Base-by-base conservation (phyloP, 2,888 invertebrate genomes). In the Icerya purchasi region DNA sequence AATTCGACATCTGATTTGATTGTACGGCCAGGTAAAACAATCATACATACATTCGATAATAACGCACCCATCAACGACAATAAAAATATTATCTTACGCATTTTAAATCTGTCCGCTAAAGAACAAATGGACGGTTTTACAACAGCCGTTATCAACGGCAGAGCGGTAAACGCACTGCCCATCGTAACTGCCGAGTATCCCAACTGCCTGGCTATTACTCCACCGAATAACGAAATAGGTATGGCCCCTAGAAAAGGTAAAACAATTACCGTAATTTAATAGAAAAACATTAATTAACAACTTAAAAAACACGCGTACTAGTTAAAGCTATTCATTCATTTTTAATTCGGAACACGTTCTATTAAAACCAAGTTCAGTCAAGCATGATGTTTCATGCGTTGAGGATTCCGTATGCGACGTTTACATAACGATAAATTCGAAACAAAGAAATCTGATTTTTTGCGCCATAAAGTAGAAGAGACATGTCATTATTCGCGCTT, bases 71-170 rank as follows among this genome's bases (percentile, higher is more conserved):
- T 10, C n/a, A 58, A 18, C 0, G 22, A 3, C 5, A 20, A 8
- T 1, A 58, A 14, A 67, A 90, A 88, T 57, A 85, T 73, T 19
- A 72, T 68, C 69, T 87, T 88, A 69, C 87, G 86, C 61, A 78
- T 76, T 67, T 78, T 78, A 68, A 78, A 84, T 66, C 80, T 80
- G 73, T 90, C 90, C 2, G 87, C 86, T 63, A 90, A 73, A 20
- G 81, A 78, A n/a, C 89, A 88, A 69, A 87, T 83, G 1, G 84
- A 65, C 3, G 88, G 86, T 71, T 88, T 89, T 0, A 84, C 83
- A 62, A 90, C 68, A 70, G 90, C 77, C 52, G 87, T 87, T 66
- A 80, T 78, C 65, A 90, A 77, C 21, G 89, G 87, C 59, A 89
- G 71, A 57, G 86, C 73, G 64, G 82, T 82, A 68, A 85, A 89